Percentiles rank a stretch among this genome's conserved stretches.
Conservation (phyloP, 1,140 invertebrate genomes). For the Drosophila saltans region DNA sequence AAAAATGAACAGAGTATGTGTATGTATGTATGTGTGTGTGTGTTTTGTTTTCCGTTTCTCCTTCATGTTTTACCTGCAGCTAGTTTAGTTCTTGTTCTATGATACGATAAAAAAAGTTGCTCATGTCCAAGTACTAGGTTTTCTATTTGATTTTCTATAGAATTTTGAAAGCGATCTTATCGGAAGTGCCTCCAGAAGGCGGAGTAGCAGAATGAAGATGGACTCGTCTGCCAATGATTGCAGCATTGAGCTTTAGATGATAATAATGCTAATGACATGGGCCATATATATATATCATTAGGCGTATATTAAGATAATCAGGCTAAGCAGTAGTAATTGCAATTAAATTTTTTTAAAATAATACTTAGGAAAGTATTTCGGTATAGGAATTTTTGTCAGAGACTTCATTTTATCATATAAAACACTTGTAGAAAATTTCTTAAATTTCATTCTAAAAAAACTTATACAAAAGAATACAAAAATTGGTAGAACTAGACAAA, state of each 20-base stretch:
- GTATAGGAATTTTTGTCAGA: too few relatives aligned
- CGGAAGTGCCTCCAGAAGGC: constrained; percentile 60
- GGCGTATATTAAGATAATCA: background rate
- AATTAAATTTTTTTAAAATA: too few relatives aligned
- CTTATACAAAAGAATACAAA: too few relatives aligned
- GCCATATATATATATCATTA: constrained; percentile 17
- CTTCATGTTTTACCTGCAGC: constrained; percentile 31
- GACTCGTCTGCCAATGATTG: background rate
- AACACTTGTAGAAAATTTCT: too few relatives aligned
- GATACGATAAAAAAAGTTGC: constrained; percentile 25
- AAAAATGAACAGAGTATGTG: constrained; percentile 2
- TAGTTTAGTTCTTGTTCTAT: constrained; percentile 47
- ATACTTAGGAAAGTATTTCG: too few relatives aligned
- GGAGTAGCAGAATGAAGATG: constrained; percentile 3
- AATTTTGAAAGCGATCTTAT: constrained; percentile 69
- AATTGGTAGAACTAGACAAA: too few relatives aligned
- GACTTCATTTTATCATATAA: too few relatives aligned
- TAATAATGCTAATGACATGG: constrained; percentile 7
- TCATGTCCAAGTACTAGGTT: constrained; percentile 13
- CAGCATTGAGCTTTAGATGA: constrained; percentile 6
- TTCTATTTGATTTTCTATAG: constrained; percentile 58
- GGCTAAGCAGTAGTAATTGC: too few relatives aligned
- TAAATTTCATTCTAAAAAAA: too few relatives aligned
- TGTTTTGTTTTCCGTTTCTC: constrained; percentile 17
- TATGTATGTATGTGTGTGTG: background rate